Conservation (phyloP, 2,113 vertebrate species). For the Sinocyclocheilus anophthalmus region DNA sequence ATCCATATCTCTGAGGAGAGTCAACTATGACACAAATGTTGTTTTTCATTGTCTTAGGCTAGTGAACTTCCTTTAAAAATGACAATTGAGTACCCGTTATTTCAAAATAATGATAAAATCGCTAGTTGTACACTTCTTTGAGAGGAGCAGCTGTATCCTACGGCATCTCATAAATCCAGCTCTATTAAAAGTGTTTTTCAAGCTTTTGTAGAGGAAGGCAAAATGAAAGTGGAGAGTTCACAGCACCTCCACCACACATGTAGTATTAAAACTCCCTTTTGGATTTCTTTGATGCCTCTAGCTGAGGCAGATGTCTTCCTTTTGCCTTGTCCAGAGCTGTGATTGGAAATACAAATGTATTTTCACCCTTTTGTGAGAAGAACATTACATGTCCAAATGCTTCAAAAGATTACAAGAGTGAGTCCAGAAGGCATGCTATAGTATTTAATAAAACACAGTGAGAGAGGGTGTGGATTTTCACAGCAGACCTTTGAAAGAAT, state of each 20-base stretch:
- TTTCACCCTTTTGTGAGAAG: conserved; percentile 43
- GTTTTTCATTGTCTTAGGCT: neutral
- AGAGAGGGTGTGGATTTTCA: conserved; percentile 66
- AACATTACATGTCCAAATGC: conserved; percentile 54
- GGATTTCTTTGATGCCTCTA: conserved; percentile 43
- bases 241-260: conserved; percentile 32
- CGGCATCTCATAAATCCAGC: conserved; percentile 27
- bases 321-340: conserved; percentile 9
- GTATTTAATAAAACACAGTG: conserved; percentile 69
- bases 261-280: conserved; percentile 39
- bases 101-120: neutral
- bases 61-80: neutral
- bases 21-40: neutral
- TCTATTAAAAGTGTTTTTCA: conserved; percentile 20
- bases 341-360: conserved; percentile 25
- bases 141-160: conserved; percentile 20
- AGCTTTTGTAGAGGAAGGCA: conserved; percentile 24
- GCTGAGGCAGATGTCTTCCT: conserved; percentile 37
- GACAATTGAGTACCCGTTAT: neutral
- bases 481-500: conserved; percentile 65
- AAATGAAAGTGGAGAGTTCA: conserved; percentile 34
- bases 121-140: conserved; percentile 22
- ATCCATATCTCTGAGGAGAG: neutral
- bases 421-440: conserved; percentile 60
- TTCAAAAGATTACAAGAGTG: conserved; percentile 69